Evolutionary conservation across 2,113 vertebrate genomes (phyloP), one percentile per base, ranked within the genome.

Genomic region (Acrocephalus arundinaceus): DNA sequence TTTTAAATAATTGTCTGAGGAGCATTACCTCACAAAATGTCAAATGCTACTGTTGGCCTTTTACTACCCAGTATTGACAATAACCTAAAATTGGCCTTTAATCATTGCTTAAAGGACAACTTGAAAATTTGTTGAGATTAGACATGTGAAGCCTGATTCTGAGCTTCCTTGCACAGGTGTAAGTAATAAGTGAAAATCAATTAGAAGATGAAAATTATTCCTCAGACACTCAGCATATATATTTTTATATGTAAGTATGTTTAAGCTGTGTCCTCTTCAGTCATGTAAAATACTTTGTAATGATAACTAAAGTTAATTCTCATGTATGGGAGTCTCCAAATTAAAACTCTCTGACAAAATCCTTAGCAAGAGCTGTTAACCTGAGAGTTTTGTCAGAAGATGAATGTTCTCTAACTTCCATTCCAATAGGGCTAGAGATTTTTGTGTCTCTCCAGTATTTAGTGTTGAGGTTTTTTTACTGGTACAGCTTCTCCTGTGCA

Each of bases 21-120:
- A 98, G 72, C 95, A 90, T 91, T 94, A 89, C 65, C 75, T 95
- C 97, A 96, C 97, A 96, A 98, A 98, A 98, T 98, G 98, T 97
- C 98, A 98, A 96, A 90, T 85, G 63, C 93, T 97, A 7, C 72
- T 73, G 18, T 37, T 97, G 97, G 97, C 97, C 97, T 97, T 91
- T 96, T 85, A 92, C 97, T 51, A 94, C 79, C 87, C 89, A 46
- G 89, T 97, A 97, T 98, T 97, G 93, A 97, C 98, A 98, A 96
- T 98, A 98, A 98, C 97, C 96, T 95, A 93, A 98, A 98, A 98
- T 78, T 95, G 93, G 95, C 93, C 97, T 97, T 98, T 97, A 94
- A 98, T 98, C 97, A 97, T 96, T 96, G 96, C 94, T 98, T 96
- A 98, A 98, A 98, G 97, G 97, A 98, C 96, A 98, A 97, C 93